Evolutionary conservation across 2,888 invertebrate genomes (phyloP).

Genomic region (Drymonia ruficornis): DNA sequence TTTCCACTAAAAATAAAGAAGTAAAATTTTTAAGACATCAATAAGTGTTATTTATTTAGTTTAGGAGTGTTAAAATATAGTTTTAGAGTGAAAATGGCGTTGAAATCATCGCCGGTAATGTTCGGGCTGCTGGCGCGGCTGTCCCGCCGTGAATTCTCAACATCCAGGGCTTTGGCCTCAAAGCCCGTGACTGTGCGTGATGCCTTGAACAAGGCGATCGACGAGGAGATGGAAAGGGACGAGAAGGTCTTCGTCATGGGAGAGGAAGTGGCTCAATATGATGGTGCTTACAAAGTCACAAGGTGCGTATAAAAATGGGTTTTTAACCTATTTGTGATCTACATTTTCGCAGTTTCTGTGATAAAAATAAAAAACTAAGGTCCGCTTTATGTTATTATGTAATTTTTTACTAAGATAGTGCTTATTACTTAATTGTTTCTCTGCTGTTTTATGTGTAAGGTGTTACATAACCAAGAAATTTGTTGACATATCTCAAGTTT

Average conservation of each 20-base stretch:
- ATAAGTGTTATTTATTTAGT: slow-evolving; percentile 43
- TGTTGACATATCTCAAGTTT: slow-evolving; percentile 53
- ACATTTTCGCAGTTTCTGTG: slow-evolving; percentile 6
- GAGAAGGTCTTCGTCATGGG: slow-evolving; percentile 96
- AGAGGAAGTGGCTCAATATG: slow-evolving; percentile 99
- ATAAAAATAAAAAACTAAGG: background rate
- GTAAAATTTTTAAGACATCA: slow-evolving; percentile 43
- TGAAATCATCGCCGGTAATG: slow-evolving; percentile 76
- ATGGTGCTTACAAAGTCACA: slow-evolving; percentile 98
- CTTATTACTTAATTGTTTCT: background rate
- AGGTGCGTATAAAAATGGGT: slow-evolving; percentile 54
- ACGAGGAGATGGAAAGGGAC: slow-evolving; percentile 98
- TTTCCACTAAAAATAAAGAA: slow-evolving; percentile 51
- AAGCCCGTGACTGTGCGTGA: slow-evolving; percentile 97
- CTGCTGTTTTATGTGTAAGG: slow-evolving; percentile 9
- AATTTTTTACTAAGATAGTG: background rate
- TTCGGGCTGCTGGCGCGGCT: slow-evolving; percentile 61
- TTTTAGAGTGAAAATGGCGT: slow-evolving; percentile 70
- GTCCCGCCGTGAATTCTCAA: slow-evolving; percentile 72
- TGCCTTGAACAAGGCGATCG: slow-evolving; percentile 97
- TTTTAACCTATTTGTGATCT: slow-evolving; percentile 30
- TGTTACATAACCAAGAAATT: slow-evolving; percentile 68
- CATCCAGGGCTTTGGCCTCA: slow-evolving; percentile 64
- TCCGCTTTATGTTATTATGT: background rate
- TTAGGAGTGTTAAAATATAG: slow-evolving; percentile 35